Evolutionary conservation across 1,140 invertebrate species (phyloP), one percentile per base, ranked within the genome.

Genomic region (Bombus waltoni): DNA sequence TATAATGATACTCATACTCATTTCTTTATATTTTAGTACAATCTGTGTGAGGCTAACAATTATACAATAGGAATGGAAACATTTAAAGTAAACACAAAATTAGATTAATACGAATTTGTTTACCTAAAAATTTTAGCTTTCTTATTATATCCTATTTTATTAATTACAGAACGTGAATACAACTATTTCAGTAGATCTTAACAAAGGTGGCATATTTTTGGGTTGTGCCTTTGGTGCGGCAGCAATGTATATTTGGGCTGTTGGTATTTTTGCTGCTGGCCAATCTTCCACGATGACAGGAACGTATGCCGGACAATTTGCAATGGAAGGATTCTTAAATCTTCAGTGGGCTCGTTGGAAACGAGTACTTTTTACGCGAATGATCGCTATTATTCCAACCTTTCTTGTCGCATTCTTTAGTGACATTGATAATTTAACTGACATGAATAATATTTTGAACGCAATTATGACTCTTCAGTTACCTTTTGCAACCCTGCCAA

Each of bases 271-370:
- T 85, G 98, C 98, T 72, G 98, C 98, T 86, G 98, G 98, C 65
- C 98, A 99, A 94, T 98, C 97, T 90, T 98, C 98, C 28, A 99
- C 98, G 2, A 99, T 98, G 97, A 98, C 98, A 2, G 97, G 97
- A 44, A 97, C 97, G 8, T 98, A 97, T 92, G 96, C 97, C 10
- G 97, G 97, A 8, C 97, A 97, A 90, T 97, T 97, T 93, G 96
- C 97, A 0, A 97, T 97, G 97, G 97, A 97, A 96, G 98, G 98
- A 13, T 99, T 99, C 92, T 94, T 99, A 10, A 98, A 99, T 94
- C 95, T 99, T 18, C 96, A 97, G 92, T 99, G 98, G 98, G 96
- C 97, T 10, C 95, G 98, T 72, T 99, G 98, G 98, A 98, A 98
- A 93, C 94, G 98, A 95, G 98, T 99, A 11, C 94, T 99, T 10